A percentile compares a stretch with the other conserved stretches of the same genome.
Evolutionary conservation across 2,797 vertebrate genomes (phyloP).

Genomic region (Neosilurus hyrtlii): DNA sequence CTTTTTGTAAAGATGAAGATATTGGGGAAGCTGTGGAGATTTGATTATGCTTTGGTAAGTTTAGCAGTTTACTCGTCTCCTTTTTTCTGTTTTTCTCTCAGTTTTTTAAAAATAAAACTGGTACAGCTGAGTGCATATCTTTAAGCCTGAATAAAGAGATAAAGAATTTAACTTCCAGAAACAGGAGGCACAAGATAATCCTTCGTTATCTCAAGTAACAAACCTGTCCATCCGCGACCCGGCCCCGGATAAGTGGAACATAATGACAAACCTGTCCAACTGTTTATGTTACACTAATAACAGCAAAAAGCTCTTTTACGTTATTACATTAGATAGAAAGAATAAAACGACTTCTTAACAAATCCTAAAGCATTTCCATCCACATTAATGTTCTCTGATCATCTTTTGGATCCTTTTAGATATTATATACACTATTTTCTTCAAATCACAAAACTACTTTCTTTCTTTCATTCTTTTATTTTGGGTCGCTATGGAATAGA

Average conservation of each 20-base stretch:
- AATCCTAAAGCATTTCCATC: neutral
- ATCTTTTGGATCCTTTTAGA: neutral
- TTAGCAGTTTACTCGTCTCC: neutral
- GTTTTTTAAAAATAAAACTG: neutral
- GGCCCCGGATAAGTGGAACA: too few species aligned
- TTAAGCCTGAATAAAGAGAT: neutral
- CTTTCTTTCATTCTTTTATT: neutral
- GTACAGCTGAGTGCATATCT: neutral
- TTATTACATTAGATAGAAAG: too few species aligned
- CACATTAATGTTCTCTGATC: neutral
- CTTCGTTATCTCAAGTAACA: neutral
- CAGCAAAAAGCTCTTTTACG: neutral
- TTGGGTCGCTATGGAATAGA: neutral
- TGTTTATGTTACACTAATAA: neutral
- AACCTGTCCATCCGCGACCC: too few species aligned
- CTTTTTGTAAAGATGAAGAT: slow-evolving; percentile 77
- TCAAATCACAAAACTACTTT: neutral
- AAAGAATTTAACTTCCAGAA: neutral
- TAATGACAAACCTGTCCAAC: neutral
- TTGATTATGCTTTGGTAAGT: slow-evolving; percentile 76
- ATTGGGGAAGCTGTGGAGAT: slow-evolving; percentile 70
- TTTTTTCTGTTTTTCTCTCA: neutral
- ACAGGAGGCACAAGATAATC: neutral
- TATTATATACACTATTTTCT: neutral
- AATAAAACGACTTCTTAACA: neutral